Evolutionary conservation across 2,113 vertebrate species (phyloP), one percentile per base, ranked within the genome.

Genomic region (Falcunculus frontatus): DNA sequence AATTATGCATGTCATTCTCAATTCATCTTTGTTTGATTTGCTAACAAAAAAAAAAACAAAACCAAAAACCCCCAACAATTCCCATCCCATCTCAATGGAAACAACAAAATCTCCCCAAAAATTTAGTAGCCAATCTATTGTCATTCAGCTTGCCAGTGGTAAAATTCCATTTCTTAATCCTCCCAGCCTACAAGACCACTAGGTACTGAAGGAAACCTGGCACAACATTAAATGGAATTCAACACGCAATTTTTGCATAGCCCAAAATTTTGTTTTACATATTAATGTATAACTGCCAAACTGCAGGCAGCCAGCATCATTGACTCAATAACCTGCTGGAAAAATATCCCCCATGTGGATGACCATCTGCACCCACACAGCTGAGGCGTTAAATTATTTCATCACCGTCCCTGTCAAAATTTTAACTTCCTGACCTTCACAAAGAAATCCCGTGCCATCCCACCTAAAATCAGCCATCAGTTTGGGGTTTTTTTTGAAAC

Each of bases 331-430:
- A 97, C 95, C 89, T 96, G 89, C 96, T 90, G 93, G 84, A 95
- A 96, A 93, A 93, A 93, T 96, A 95, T 95, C 85, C 96, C 96
- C 90, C 64, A 64, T 81, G 95, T 92, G 83, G 96, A 93, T 92
- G 95, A 91, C 96, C 96, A 97, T 97, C 95, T 97, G 96, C 90
- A 94, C 79, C 83, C 96, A 96, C 83, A 73, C 90, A 96, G 90
- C 83, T 96, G 93, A 96, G 69, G 60, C 41, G 0, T 90, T 97
- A 95, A 96, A 96, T 96, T 96, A 96, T 96, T 96, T 96, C 80
- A 96, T 96, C 96, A 96, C 49, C 0, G 0, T 67, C 33, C 42
- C 95, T 96, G 96, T 97, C 96, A 95, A 92, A 92, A 94, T 87
- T 88, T 96, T 95, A 93, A 90, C 92, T 97, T 96, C 88, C 72